phyloP scores from a whole-genome alignment of 2,113 vertebrate genomes.

The Aleadryas rufinucha region DNA sequence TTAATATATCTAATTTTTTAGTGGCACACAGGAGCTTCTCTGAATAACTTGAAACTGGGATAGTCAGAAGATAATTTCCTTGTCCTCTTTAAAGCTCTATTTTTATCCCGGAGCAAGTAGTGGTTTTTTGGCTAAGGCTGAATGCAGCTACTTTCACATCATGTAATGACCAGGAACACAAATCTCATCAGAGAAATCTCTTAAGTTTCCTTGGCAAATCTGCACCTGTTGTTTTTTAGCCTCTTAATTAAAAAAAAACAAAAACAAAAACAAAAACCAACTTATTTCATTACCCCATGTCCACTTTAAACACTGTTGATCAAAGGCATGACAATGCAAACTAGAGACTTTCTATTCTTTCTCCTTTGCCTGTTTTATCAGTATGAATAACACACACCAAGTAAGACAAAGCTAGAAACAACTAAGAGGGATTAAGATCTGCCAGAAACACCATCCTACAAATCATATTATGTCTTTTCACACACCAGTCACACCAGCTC shows the following conservation, averaged over 20 bases:
- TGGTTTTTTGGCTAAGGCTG: not conserved
- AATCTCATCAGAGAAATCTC: conserved; percentile 20
- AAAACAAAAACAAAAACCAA: rapidly evolving
- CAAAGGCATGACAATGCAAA: not conserved
- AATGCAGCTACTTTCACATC: not conserved
- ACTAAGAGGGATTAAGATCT: not conserved
- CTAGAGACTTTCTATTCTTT: not conserved
- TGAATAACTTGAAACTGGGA: not conserved
- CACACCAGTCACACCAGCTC: not conserved
- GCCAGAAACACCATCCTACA: not conserved
- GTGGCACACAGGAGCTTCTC: not conserved
- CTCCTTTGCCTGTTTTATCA: not conserved
- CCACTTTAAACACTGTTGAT: not conserved
- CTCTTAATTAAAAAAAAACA: not conserved
- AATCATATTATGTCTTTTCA: not conserved
- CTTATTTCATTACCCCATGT: not conserved
- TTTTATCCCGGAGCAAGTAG: not conserved
- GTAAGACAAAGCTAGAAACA: not conserved
- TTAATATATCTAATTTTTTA: not conserved
- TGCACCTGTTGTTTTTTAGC: not conserved
- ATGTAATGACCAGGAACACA: not conserved
- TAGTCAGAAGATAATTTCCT: not conserved
- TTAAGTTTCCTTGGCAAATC: conserved; percentile 14
- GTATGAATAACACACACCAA: rapidly evolving
- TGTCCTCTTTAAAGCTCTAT: not conserved